Conservation (phyloP, 1,140 invertebrate species). For the Gryon sp. region DNA sequence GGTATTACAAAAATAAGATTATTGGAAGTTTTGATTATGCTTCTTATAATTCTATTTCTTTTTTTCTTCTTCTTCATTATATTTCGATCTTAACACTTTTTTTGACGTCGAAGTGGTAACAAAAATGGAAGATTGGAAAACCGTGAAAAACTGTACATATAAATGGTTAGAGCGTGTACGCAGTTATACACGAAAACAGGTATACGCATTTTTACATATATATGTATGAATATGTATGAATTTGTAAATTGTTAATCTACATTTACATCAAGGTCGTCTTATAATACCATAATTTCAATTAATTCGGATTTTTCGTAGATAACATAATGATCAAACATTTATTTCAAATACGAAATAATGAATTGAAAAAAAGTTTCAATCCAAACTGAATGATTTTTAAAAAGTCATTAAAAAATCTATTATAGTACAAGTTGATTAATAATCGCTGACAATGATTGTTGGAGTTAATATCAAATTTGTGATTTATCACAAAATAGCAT, state of each 20-base stretch:
- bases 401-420: no score
- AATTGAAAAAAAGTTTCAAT: no score
- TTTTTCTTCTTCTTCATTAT: conserved; percentile 4
- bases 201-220: conserved; percentile 25
- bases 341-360: no score
- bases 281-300: conserved; percentile 40
- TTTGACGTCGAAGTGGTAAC: conserved; percentile 51
- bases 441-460: no score
- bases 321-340: no score
- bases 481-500: conserved; percentile 1
- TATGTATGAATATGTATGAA: conserved; percentile 32
- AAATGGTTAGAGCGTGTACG: conserved; percentile 41
- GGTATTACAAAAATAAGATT: conserved; percentile 61
- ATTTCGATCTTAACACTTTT: conserved; percentile 2
- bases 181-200: conserved; percentile 32
- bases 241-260: conserved; percentile 38
- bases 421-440: no score
- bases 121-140: conserved; percentile 62
- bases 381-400: no score
- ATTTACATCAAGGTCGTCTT: conserved; percentile 27
- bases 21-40: conserved; percentile 63
- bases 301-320: conserved; percentile 29
- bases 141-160: conserved; percentile 54
- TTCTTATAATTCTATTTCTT: conserved; percentile 34
- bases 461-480: no score